Base-by-base conservation (phyloP, 1,140 invertebrate species). In the Zophobas morio region DNA sequence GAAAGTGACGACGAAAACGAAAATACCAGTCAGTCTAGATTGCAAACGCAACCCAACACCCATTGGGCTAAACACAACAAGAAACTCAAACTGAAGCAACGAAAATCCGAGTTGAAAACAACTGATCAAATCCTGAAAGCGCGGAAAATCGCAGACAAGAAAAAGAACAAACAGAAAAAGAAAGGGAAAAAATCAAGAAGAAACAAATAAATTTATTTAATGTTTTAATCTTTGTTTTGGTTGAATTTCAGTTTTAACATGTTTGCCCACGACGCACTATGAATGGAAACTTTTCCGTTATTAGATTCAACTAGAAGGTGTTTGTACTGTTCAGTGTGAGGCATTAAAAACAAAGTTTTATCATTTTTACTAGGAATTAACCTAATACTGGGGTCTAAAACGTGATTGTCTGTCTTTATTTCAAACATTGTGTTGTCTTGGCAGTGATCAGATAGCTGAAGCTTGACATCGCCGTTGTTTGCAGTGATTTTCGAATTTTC, bases 71-170 rank as follows among this genome's bases (percentile, higher is more conserved):
- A 89, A 34, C 89, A 93, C 71, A 92, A 92, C 83, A 88, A 88
- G 42, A 92, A 92, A 78, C 42, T 90, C 0, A 89, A 89, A 78
- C 83, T 85, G 6, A 89, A 89, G 83, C 87, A 86, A 73, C 83
- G 83, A 47, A 81, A 83, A 37, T 85, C 82, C 6, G 93, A 94
- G 83, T 66, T 95, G 46, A 93, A 91, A 80, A 88, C 85, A 32
- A 90, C 90, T 0, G 93, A 94, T 74, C 90, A 94, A 82, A 93
- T 95, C 76, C 83, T 94, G 1, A 95, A 94, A 82, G 87, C 88
- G 1, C 88, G 93, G 72, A 88, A 89, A 66, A 80, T 88, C 1
- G 87, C 90, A 36, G 90, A 91, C 60, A 90, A 87, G 78, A 90
- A 89, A 54, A 84, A 82, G 60, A 37, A 71, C 2, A 80, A 77